A percentile compares a stretch with the other conserved stretches of the same genome.
These are phyloP conservation scores for Resseliella maxima DNA, from an alignment of 2,888 invertebrate genomes.

Conservation along the genomic window DNA sequence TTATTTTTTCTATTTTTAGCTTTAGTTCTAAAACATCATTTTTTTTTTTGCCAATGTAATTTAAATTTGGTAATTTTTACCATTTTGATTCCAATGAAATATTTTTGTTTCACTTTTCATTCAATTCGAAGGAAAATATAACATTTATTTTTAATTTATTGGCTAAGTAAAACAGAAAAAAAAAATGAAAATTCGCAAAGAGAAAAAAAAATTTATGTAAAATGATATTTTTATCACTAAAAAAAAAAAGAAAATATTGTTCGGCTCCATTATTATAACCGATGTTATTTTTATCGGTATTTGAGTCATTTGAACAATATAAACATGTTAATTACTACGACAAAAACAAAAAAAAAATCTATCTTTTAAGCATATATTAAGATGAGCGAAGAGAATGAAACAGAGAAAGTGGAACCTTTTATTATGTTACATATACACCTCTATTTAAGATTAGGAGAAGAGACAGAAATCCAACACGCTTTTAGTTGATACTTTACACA, in stretches of 20 bases:
- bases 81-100: slow-evolving; percentile 28
- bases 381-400: neutral
- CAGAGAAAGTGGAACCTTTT: neutral
- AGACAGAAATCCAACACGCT: slow-evolving; percentile 51
- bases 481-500: slow-evolving; percentile 39
- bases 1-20: neutral
- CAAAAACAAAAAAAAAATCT: neutral
- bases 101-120: slow-evolving; percentile 7
- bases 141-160: slow-evolving; percentile 28
- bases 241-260: slow-evolving; percentile 24
- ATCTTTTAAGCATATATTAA: neutral
- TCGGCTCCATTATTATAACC: slow-evolving; percentile 22
- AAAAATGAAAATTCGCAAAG: neutral
- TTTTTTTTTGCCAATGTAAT: slow-evolving; percentile 37
- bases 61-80: slow-evolving; percentile 24
- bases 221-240: slow-evolving; percentile 28
- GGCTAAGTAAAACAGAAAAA: slow-evolving; percentile 17
- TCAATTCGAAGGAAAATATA: too few relatives aligned
- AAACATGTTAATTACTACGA: slow-evolving; percentile 27
- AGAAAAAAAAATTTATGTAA: neutral
- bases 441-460: slow-evolving; percentile 12
- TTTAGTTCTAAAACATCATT: neutral
- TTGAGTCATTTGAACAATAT: neutral
- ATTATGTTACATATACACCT: slow-evolving; percentile 32
- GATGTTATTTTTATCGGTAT: slow-evolving; percentile 43